A percentile compares a stretch with the other conserved stretches of the same genome.
These are phyloP conservation scores for Diplosoma virens DNA, from an alignment of 23 tunicate genomes.

Conservation along the genomic window DNA sequence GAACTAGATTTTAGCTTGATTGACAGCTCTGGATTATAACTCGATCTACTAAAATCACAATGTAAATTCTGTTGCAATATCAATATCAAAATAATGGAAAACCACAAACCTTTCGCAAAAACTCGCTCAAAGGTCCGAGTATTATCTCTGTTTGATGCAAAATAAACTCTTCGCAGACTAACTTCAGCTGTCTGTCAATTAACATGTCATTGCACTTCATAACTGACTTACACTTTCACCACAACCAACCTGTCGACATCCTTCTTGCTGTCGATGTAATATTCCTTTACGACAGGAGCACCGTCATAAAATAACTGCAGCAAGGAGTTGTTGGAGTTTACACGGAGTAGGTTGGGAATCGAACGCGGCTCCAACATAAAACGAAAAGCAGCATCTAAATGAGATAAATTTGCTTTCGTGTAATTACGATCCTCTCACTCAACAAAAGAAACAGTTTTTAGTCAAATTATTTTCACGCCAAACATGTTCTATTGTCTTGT, in stretches of 20 bases:
- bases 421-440: too few relatives aligned
- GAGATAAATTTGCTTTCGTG: too few relatives aligned
- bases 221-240: background rate
- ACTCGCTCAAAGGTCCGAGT: conserved; percentile 19
- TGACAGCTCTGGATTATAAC: background rate
- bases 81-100: background rate
- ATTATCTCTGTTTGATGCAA: conserved; percentile 49
- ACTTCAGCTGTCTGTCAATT: conserved; percentile 63
- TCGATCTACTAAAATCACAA: background rate
- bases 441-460: too few relatives aligned
- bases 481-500: too few relatives aligned
- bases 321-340: conserved; percentile 64
- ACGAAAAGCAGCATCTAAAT: conserved; percentile 57
- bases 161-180: conserved; percentile 87
- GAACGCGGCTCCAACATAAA: conserved; percentile 46
- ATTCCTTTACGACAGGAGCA: conserved; percentile 92
- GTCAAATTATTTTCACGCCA: too few relatives aligned
- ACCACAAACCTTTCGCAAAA: conserved; percentile 30
- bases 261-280: conserved; percentile 93
- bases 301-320: conserved; percentile 84
- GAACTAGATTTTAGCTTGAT: too few relatives aligned
- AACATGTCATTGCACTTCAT: background rate
- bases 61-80: background rate
- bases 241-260: conserved; percentile 76
- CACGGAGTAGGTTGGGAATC: conserved; percentile 66